These are phyloP conservation scores for Apodemus agrarius DNA, from an alignment of 2,797 vertebrate species.

Conservation along the genomic window DNA sequence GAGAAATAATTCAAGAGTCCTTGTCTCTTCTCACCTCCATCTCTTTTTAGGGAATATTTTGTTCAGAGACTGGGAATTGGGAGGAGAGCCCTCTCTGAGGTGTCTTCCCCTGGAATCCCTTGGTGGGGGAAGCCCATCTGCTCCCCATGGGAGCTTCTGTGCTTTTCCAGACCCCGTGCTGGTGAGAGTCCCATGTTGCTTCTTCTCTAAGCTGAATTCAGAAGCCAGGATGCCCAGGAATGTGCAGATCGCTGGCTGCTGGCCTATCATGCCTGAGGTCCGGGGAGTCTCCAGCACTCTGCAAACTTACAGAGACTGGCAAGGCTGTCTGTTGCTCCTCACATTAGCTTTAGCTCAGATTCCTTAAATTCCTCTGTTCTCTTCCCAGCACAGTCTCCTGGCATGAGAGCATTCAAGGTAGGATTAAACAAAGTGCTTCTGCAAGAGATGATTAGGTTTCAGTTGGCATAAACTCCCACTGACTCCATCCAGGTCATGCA, in stretches of 20 bases:
- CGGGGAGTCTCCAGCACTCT: neutral
- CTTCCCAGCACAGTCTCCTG: neutral
- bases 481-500: neutral
- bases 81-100: neutral
- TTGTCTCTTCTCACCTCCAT: neutral
- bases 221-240: neutral
- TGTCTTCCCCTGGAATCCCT: neutral
- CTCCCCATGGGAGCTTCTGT: neutral
- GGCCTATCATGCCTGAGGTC: no score
- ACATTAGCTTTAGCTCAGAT: slow-evolving; percentile 11
- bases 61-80: neutral
- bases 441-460: neutral
- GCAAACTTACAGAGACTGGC: neutral
- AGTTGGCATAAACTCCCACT: neutral
- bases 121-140: neutral
- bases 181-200: neutral
- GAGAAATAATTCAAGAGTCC: neutral
- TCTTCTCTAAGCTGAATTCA: slow-evolving; percentile 1
- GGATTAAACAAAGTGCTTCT: neutral
- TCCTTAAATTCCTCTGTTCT: slow-evolving; percentile 48
- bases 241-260: neutral
- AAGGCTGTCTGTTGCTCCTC: neutral
- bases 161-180: neutral
- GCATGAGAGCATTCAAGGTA: neutral
- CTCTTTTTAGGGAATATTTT: neutral